phyloP scores from a whole-genome alignment of 2,797 vertebrate genomes.

The Microchirus variegatus region DNA sequence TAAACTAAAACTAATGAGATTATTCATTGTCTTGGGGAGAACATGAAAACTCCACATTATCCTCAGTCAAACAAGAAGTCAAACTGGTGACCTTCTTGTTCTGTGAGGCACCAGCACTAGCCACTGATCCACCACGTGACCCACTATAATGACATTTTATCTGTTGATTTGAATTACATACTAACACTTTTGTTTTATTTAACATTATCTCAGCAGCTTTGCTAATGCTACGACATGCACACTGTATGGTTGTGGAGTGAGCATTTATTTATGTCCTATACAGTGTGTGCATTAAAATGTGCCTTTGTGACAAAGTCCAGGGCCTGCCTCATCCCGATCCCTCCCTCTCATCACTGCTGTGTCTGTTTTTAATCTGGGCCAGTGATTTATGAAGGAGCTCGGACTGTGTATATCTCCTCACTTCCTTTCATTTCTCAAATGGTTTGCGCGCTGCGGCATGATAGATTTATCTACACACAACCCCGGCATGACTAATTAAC shows the following conservation, averaged over 20 bases:
- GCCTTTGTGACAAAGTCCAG: constrained; percentile 59
- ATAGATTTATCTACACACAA: constrained; percentile 98
- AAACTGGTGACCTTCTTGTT: no score
- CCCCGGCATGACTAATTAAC: constrained; percentile 98
- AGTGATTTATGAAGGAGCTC: constrained; percentile 94
- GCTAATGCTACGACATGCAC: neutral
- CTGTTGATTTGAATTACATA: no score
- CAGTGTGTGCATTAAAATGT: constrained; percentile 11
- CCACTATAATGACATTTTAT: no score
- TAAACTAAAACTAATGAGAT: no score
- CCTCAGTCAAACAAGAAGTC: no score
- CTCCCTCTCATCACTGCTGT: constrained; percentile 84
- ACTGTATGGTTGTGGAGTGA: neutral
- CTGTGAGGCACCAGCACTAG: no score
- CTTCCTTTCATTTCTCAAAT: constrained; percentile 99
- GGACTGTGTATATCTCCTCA: constrained; percentile 89
- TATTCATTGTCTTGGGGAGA: no score
- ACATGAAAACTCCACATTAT: no score
- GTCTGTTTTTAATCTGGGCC: constrained; percentile 96
- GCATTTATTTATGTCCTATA: neutral
- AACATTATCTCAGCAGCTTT: neutral
- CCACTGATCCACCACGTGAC: no score
- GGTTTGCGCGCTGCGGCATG: constrained; percentile 94
- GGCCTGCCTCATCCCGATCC: constrained; percentile 50
- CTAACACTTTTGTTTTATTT: no score